Percentiles rank a stretch among this genome's conserved stretches.
These are phyloP conservation scores for Pherbina coryleti DNA, from an alignment of 2,888 invertebrate species.

Conservation along the genomic window DNA sequence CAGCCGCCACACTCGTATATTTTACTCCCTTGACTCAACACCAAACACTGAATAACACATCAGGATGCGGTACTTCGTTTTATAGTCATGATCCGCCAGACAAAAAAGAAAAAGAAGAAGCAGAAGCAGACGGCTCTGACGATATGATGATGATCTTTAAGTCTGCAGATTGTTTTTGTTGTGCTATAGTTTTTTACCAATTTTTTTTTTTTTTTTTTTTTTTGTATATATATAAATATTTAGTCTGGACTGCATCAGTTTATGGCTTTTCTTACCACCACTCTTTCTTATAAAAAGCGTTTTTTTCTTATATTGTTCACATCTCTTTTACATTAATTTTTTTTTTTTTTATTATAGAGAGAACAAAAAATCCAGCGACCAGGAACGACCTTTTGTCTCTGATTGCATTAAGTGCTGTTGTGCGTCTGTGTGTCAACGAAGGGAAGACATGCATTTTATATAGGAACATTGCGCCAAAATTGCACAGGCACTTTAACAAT, in stretches of 20 bases:
- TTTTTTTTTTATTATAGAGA: no score
- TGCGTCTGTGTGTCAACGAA: constrained; percentile 25
- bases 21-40: constrained; percentile 66
- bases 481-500: constrained; percentile 18
- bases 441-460: neutral
- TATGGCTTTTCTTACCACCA: constrained; percentile 22
- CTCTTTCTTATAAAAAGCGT: neutral
- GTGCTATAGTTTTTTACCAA: constrained; percentile 36
- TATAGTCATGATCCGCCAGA: constrained; percentile 55
- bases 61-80: constrained; percentile 54
- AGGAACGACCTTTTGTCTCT: constrained; percentile 15
- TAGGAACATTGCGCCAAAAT: neutral
- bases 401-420: neutral
- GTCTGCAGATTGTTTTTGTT: constrained; percentile 27
- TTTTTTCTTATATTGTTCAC: neutral
- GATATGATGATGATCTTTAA: neutral
- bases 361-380: neutral
- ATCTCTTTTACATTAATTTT: neutral
- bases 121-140: neutral
- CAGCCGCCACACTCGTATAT: constrained; percentile 33
- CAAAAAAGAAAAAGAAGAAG: neutral
- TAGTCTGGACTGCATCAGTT: constrained; percentile 51
- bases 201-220: constrained; percentile 29
- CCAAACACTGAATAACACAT: constrained; percentile 68
- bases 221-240: constrained; percentile 37